Percentiles rank a stretch among this genome's conserved stretches.
Evolutionary conservation across 2,888 invertebrate species (phyloP).

Genomic region (Oscheius sp.): DNA sequence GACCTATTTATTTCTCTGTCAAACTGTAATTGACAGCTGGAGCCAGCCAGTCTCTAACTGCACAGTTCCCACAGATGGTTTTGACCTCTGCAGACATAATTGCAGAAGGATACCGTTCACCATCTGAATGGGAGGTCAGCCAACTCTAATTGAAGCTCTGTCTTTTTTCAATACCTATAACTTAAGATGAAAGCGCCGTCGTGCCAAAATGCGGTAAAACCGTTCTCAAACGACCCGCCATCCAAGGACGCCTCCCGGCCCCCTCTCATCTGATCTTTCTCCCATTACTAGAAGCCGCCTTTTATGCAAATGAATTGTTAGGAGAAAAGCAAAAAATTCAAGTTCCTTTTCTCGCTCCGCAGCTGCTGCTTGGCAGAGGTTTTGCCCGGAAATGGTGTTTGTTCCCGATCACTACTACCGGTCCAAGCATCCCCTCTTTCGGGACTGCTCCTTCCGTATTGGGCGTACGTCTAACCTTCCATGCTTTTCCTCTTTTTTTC

Average conservation of each 20-base stretch:
- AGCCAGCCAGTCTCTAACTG: no score
- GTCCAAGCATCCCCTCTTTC: conserved; percentile 19
- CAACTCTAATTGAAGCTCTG: not conserved
- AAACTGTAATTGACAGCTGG: not conserved
- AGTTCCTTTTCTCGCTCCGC: conserved; percentile 9
- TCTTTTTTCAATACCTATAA: not conserved
- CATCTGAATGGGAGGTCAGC: not conserved
- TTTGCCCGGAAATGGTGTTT: conserved; percentile 34
- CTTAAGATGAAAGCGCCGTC: conserved; percentile 22
- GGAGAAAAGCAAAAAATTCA: conserved; percentile 25
- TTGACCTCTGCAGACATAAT: conserved; percentile 5
- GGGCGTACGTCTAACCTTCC: conserved; percentile 18
- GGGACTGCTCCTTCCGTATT: conserved; percentile 33
- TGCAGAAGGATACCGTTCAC: not conserved
- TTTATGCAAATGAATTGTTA: conserved; percentile 12
- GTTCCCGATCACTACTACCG: conserved; percentile 32
- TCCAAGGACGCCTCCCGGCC: conserved; percentile 11
- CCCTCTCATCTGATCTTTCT: conserved; percentile 5
- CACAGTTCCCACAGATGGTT: not conserved
- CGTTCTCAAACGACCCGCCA: conserved; percentile 14
- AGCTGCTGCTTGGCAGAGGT: conserved; percentile 12
- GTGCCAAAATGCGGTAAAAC: conserved; percentile 22
- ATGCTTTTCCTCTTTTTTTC: conserved; percentile 1
- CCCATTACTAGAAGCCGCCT: conserved; percentile 15
- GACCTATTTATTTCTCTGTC: not conserved